These are phyloP conservation scores for Apotomis betuletana DNA, from an alignment of 2,888 invertebrate genomes.

Conservation along the genomic window DNA sequence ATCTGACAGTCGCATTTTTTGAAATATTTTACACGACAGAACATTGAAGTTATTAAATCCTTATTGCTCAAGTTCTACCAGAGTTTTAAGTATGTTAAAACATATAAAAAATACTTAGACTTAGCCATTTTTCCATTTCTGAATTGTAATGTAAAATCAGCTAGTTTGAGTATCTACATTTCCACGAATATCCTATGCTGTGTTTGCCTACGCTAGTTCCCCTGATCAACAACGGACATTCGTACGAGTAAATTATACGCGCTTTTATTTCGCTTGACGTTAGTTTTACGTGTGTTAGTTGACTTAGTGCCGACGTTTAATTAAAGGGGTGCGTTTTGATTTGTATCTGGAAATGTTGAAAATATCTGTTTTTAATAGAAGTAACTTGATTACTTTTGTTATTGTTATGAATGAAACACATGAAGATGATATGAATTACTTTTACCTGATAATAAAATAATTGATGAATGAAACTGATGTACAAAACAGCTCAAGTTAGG, in stretches of 20 bases:
- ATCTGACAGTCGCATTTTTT: no score
- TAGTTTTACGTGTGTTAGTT: conserved; percentile 69
- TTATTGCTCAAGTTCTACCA: no score
- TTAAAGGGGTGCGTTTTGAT: conserved; percentile 78
- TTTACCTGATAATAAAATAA: no score
- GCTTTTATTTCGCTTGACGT: conserved; percentile 61
- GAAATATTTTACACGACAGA: no score
- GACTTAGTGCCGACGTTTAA: conserved; percentile 77
- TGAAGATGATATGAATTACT: no score
- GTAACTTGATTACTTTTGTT: neutral
- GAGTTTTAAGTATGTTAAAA: no score
- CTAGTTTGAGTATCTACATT: neutral
- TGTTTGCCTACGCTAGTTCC: conserved; percentile 44
- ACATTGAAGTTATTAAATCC: no score
- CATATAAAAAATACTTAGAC: no score
- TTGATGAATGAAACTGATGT: no score
- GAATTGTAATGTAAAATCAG: no score
- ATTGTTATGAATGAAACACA: neutral
- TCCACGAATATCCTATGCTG: neutral
- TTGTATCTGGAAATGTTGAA: conserved; percentile 67
- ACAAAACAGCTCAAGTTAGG: no score
- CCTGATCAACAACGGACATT: conserved; percentile 60
- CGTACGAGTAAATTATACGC: conserved; percentile 67
- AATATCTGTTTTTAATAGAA: conserved; percentile 43
- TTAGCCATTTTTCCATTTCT: no score